Conservation (phyloP, 2,113 vertebrate genomes). For the Donacobius atricapilla region DNA sequence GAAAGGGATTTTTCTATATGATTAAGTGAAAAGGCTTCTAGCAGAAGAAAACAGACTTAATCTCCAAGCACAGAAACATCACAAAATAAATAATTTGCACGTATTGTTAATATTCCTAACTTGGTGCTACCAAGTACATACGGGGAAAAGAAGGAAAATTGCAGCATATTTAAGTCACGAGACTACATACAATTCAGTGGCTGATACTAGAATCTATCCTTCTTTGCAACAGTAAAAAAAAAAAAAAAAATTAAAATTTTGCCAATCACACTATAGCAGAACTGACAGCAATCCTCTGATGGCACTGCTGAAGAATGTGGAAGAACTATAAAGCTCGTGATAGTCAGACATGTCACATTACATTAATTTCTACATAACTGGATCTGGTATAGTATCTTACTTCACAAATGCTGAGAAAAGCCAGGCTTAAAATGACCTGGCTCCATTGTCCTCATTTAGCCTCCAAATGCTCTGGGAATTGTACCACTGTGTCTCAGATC, state of each 20-base stretch:
- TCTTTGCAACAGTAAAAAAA: not conserved
- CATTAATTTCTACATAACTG: not conserved
- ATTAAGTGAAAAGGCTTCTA: slow-evolving; percentile 2
- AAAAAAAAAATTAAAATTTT: not conserved
- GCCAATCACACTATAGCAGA: not conserved
- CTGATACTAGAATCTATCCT: not conserved
- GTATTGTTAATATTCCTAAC: not conserved
- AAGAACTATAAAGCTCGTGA: not conserved
- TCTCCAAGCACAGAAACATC: not conserved
- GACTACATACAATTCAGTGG: not conserved
- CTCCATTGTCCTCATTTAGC: not conserved
- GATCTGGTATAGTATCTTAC: not conserved
- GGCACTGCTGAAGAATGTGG: not conserved
- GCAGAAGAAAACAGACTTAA: not conserved
- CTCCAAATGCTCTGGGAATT: not conserved
- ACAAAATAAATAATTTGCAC: not conserved
- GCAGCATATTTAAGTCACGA: not conserved
- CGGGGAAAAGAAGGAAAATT: not conserved
- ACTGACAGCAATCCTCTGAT: slow-evolving; percentile 6
- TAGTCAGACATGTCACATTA: not conserved
- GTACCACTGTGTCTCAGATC: not conserved
- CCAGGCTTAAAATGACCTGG: not conserved
- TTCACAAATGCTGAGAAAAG: not conserved
- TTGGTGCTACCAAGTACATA: rapidly evolving
- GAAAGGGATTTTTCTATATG: not conserved